These are phyloP conservation scores for Epizoanthus illoricatus DNA, from an alignment of 92 coral and sea anemone species.

Conservation along the genomic window DNA sequence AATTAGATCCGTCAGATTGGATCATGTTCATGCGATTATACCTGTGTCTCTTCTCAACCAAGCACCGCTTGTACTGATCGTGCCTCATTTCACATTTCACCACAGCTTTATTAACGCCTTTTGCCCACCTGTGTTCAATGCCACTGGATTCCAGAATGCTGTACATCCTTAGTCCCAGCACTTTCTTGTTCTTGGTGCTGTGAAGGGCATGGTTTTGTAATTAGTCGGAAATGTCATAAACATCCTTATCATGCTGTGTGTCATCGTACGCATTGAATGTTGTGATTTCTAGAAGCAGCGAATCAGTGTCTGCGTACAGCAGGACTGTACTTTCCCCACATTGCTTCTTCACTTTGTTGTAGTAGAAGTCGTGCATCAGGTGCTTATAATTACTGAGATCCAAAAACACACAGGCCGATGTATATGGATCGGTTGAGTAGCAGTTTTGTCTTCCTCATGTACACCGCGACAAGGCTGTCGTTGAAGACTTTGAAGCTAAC, in stretches of 20 bases:
- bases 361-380: slow-evolving; percentile 44
- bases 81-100: slow-evolving; percentile 7
- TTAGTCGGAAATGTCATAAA: slow-evolving; percentile 28
- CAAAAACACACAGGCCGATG: slow-evolving; percentile 6
- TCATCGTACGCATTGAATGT: slow-evolving; percentile 26
- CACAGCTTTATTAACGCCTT: slow-evolving; percentile 24
- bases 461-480: slow-evolving; percentile 24
- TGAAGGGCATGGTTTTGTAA: slow-evolving; percentile 25
- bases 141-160: slow-evolving; percentile 17
- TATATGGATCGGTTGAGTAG: slow-evolving; percentile 11
- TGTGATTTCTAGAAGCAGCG: slow-evolving; percentile 22
- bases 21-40: slow-evolving; percentile 28
- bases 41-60: slow-evolving; percentile 25
- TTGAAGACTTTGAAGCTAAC: slow-evolving; percentile 12
- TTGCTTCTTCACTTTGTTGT: slow-evolving; percentile 27
- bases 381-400: slow-evolving; percentile 32
- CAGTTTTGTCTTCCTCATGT: slow-evolving; percentile 13
- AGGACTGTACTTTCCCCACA: slow-evolving; percentile 17
- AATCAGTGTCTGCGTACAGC: slow-evolving; percentile 41
- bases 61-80: slow-evolving; percentile 4
- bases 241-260: slow-evolving; percentile 12
- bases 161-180: slow-evolving; percentile 40
- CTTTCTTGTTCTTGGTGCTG: slow-evolving; percentile 43
- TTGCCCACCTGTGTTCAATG: slow-evolving; percentile 11
- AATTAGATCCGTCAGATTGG: slow-evolving; percentile 2